Evolutionary conservation across 1,140 invertebrate genomes (phyloP), one percentile per base, ranked within the genome.

Genomic region (Argopecten irradians): DNA sequence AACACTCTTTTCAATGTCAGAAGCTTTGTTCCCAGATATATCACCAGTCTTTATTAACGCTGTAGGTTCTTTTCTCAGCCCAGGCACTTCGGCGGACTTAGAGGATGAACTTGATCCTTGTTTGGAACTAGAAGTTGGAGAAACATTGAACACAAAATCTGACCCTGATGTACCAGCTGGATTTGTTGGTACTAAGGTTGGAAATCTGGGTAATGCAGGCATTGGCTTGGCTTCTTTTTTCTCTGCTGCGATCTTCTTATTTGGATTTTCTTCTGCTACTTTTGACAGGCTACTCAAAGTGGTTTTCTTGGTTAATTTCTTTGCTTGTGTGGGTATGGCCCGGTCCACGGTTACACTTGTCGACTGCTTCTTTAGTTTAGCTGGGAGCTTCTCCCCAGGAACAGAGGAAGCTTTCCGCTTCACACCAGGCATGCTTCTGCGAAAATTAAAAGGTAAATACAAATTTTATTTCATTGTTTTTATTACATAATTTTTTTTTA

Each of bases 301-400:
- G 19, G 34, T 41, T 39, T 41, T 82, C 82, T 34, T 82, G 46
- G 28, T 36, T 82, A 28, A 36, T 71, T 32, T 85, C 87, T 39
- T 43, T 85, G 33, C 85, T 39, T 7, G 22, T 7, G 83, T 84
- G 9, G 33, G 34, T n/a, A 88, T 43, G 22, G 87, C 87, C 33
- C 82, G 55, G n/a, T 82, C 28, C 9, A 88, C 13, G 1, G 83
- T 85, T 85, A 83, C 83, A 41, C 84, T 85, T 34, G 87, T 88
- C 28, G 87, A 46, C 46, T 88, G 87, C 34, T 88, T 88, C 84
- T 84, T 32, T 22, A 88, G 82, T 36, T 88, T 88, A 46, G 46
- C 43, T 39, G 87, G 87, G 5, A 55, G 83, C 35, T 88, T 84
- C 8, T 88, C 83, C 22, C 83, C 46, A 33, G 87, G 83, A 9